Base-by-base conservation (phyloP, 2,113 vertebrate genomes). In the Stegostoma tigrinum region DNA sequence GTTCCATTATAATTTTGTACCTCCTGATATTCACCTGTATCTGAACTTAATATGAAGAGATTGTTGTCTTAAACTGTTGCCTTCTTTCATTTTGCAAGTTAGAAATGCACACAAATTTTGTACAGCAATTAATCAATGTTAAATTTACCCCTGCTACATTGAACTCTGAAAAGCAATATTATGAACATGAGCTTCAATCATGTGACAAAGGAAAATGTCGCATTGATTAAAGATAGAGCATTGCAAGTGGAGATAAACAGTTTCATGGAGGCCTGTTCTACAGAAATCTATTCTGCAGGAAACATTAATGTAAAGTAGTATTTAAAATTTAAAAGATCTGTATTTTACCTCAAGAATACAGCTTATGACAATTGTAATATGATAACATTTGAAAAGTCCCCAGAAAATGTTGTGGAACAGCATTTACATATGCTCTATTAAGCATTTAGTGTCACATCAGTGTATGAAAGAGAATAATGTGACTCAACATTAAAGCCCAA, bases 1-100 rank as follows among this genome's bases (percentile, higher is more conserved):
- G 6, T 23, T 86, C 19, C 45, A 48, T 48, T 24, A 42, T 85
- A 85, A 86, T 86, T 86, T 19, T 48, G 85, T 45, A 21, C 42
- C 85, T 52, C 10, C 27, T 52, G 45, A 23, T 87, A 87, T 24
- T 45, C 64, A 55, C 89, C 89, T 34, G n/a, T n/a, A 64, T 34
- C 55, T 64, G n/a, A 91, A 91, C 52, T 61, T 90, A 90, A 64
- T 90, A 91, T 91, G n/a, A 91, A 61, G 64, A 91, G 55, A n/a
- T 64, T 90, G 86, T 52, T 52, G 61, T 61, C 52, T 90, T 55
- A 24, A 89, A 34, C 87, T 61, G 87, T 34, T 61, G 30, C 0
- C 64, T 30, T 19, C 55, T 91, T 91, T 61, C 78, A 38, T 80
- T 38, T 80, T 38, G 78, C 55, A n/a, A 30, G 30, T 5, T 30